Evolutionary conservation across 1,140 invertebrate species (phyloP).

Genomic region (Arion vulgaris): DNA sequence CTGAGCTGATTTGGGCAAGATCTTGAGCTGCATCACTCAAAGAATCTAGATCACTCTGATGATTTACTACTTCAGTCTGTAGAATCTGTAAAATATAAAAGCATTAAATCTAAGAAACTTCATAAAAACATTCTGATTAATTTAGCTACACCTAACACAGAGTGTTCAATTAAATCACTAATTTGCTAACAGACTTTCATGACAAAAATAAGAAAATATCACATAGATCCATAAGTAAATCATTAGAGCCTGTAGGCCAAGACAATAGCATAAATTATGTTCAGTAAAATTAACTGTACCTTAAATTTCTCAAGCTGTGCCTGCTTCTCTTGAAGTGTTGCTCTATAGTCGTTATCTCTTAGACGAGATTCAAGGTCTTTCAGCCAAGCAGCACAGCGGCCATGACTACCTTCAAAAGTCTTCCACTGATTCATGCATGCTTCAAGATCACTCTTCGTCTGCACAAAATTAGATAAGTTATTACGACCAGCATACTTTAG

Average conservation of each 20-base stretch:
- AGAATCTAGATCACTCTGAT: conserved; percentile 93
- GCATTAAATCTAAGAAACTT: background rate
- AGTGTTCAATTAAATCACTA: too few relatives aligned
- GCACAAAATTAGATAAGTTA: conserved; percentile 6
- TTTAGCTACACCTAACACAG: too few relatives aligned
- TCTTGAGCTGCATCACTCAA: conserved; percentile 91
- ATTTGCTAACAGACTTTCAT: too few relatives aligned
- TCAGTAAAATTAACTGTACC: conserved; percentile 53
- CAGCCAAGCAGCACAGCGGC: conserved; percentile 89
- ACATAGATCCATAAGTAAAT: too few relatives aligned
- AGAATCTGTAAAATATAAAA: conserved; percentile 42
- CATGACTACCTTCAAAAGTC: conserved; percentile 90
- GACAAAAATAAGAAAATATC: too few relatives aligned
- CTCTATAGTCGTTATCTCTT: conserved; percentile 90
- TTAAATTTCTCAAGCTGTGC: conserved; percentile 85
- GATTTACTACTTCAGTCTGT: conserved; percentile 84
- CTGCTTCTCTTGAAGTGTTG: conserved; percentile 87
- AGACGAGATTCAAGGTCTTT: conserved; percentile 89
- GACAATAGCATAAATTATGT: too few relatives aligned
- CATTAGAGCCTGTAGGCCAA: too few relatives aligned
- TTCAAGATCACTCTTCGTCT: conserved; percentile 80
- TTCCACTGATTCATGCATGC: conserved; percentile 81
- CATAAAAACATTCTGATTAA: background rate
- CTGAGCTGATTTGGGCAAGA: conserved; percentile 63
- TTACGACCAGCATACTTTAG: background rate